These are phyloP conservation scores for Acleris cristana DNA, from an alignment of 2,888 invertebrate species.

Conservation along the genomic window DNA sequence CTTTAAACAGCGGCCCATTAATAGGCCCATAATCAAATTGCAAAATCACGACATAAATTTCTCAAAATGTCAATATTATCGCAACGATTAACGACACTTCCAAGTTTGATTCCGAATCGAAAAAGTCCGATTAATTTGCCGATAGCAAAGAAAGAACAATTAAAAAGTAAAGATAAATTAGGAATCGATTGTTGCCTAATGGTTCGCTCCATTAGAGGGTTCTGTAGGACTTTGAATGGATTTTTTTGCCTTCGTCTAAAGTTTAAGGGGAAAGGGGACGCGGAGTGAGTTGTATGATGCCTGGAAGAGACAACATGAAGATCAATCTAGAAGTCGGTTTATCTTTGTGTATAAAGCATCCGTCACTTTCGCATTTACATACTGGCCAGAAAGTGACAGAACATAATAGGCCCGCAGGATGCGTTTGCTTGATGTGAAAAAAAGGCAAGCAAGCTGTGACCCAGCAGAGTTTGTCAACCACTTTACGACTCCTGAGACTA, in stretches of 20 bases:
- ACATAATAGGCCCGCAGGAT: too few species aligned
- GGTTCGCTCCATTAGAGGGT: conserved; percentile 77
- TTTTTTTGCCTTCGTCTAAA: conserved; percentile 67
- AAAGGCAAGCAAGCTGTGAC: too few species aligned
- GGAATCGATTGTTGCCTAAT: conserved; percentile 80
- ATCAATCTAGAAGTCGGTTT: background rate
- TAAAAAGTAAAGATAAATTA: conserved; percentile 77
- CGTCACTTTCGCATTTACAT: too few species aligned
- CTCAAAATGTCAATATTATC: conserved; percentile 46
- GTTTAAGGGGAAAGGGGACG: conserved; percentile 56
- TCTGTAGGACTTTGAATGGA: conserved; percentile 69
- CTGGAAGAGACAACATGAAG: conserved; percentile 41
- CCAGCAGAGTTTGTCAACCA: too few species aligned
- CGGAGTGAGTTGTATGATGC: conserved; percentile 38
- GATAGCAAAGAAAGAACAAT: conserved; percentile 73
- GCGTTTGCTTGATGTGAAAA: too few species aligned
- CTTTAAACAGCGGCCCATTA: too few species aligned
- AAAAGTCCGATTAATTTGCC: conserved; percentile 63
- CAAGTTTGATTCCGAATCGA: conserved; percentile 60
- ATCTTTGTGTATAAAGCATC: too few species aligned
- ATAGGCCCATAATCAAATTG: background rate
- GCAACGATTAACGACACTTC: conserved; percentile 62
- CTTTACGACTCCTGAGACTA: too few species aligned
- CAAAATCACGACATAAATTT: conserved; percentile 17
- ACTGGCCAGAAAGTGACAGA: too few species aligned